Evolutionary conservation across 2,797 vertebrate species (phyloP).

Genomic region (Hypotaenidia okinawae): DNA sequence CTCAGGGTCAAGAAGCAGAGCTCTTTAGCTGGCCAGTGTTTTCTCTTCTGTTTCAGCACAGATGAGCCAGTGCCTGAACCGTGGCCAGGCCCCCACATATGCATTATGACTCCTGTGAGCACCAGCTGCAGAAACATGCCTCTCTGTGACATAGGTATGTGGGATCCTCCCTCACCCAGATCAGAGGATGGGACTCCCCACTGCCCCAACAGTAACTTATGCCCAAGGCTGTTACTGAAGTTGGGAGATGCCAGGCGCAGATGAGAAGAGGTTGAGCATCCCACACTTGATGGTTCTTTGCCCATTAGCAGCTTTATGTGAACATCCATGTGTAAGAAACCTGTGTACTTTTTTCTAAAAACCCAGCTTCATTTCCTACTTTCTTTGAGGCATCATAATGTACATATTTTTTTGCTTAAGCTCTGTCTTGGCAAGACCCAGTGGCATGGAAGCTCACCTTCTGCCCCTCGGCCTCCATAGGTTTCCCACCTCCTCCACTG

Average conservation of each 20-base stretch:
- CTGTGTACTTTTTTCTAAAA: background rate
- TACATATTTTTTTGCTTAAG: background rate
- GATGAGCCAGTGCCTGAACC: background rate
- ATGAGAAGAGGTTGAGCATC: background rate
- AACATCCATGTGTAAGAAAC: background rate
- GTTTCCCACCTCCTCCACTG: background rate
- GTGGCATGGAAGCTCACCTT: background rate
- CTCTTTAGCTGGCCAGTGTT: background rate
- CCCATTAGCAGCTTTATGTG: background rate
- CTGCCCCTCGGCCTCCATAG: background rate
- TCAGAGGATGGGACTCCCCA: accelerated
- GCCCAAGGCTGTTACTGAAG: background rate
- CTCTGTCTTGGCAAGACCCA: background rate
- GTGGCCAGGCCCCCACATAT: accelerated
- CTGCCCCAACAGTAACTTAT: accelerated
- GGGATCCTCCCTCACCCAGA: background rate
- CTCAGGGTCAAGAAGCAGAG: accelerated
- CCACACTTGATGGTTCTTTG: background rate
- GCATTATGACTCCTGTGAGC: background rate
- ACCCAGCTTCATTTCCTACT: background rate
- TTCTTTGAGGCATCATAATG: background rate
- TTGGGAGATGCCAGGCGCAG: background rate
- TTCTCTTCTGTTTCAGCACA: background rate
- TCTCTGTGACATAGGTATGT: background rate
- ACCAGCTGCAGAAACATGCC: background rate